Evolutionary conservation across 2,888 invertebrate genomes (phyloP), one percentile per base, ranked within the genome.

Genomic region (Melanostoma scalare): DNA sequence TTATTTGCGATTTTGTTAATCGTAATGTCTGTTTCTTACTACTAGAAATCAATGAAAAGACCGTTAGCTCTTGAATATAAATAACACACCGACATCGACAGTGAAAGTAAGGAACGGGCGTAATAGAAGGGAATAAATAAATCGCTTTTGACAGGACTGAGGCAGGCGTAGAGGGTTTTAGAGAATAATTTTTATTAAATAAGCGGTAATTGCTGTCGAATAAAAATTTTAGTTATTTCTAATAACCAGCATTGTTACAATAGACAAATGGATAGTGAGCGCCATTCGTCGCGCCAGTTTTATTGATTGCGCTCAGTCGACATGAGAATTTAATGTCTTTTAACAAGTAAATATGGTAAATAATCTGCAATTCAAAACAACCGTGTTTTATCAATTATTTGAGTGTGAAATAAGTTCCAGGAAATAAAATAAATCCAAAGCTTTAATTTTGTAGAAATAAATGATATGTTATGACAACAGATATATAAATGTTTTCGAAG

Each of bases 151-250:
- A 40, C 35, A 58, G 35, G 38, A 40, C 20, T 8, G 31, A 36
- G 65, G 40, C 10, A 6, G 9, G 48, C 0, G 20, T n/a, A 31
- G 36, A 44, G 42, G n/a, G 48, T 58, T 69, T 71, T 46, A 48
- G 53, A 67, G 30, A 68, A 77, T 73, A 63, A 82, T 82, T 82
- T 81, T 77, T 82, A 78, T 74, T 72, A 69, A 82, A 78, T 82
- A 69, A 69, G 52, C 56, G 68, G 73, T 74, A 78, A 82, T 78
- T 82, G 77, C 65, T 63, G 63, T 68, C 50, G 63, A 67, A 81
- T 55, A 63, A 68, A 77, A 55, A 40, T 50, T 60, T 50, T 40
- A 36, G 38, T 69, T 56, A 58, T 36, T 53, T 33, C 8, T 42
- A 46, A 55, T 46, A 61, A 61, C 46, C 46, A 48, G 6, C 10